Evolutionary conservation across 2,113 vertebrate species (phyloP).

Genomic region (Tichodroma muraria): DNA sequence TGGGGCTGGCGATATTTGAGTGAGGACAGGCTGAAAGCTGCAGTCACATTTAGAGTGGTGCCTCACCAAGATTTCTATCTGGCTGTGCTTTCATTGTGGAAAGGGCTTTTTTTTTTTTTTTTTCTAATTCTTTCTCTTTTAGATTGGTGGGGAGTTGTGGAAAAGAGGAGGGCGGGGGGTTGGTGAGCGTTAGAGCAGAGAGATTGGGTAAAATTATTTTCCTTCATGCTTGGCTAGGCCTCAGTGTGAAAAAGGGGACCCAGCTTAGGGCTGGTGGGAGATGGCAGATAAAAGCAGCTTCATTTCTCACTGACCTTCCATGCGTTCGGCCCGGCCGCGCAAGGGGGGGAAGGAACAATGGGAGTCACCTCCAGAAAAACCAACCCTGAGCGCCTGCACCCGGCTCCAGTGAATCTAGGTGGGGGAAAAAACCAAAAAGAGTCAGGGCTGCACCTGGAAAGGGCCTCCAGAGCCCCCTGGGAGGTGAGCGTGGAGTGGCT

Average conservation of each 20-base stretch:
- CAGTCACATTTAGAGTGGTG: constrained; percentile 10
- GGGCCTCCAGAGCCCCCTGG: not conserved
- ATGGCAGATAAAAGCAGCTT: constrained; percentile 77
- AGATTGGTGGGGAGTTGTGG: constrained; percentile 5
- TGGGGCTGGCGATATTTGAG: not conserved
- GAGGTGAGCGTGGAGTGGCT: not conserved
- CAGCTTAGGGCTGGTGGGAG: constrained; percentile 74
- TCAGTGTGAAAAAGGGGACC: constrained; percentile 65
- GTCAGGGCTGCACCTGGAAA: not conserved
- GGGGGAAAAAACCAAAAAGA: constrained; percentile 44
- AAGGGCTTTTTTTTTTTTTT: not conserved
- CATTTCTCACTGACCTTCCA: constrained; percentile 75
- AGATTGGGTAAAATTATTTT: constrained; percentile 81
- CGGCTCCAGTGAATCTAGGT: not conserved
- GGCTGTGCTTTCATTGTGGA: constrained; percentile 34
- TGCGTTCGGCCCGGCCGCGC: not conserved
- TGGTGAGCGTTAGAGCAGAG: constrained; percentile 72
- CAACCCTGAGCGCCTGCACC: not conserved
- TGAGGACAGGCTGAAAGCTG: not conserved
- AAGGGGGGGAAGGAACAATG: constrained; percentile 57
- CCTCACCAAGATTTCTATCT: constrained; percentile 45
- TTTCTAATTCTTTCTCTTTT: constrained; percentile 22
- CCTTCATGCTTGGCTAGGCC: constrained; percentile 77
- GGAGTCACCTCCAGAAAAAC: constrained; percentile 38
- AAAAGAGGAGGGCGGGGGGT: not conserved